Base-by-base conservation (phyloP, 2,797 vertebrate genomes). In the Sebastes nivosus region DNA sequence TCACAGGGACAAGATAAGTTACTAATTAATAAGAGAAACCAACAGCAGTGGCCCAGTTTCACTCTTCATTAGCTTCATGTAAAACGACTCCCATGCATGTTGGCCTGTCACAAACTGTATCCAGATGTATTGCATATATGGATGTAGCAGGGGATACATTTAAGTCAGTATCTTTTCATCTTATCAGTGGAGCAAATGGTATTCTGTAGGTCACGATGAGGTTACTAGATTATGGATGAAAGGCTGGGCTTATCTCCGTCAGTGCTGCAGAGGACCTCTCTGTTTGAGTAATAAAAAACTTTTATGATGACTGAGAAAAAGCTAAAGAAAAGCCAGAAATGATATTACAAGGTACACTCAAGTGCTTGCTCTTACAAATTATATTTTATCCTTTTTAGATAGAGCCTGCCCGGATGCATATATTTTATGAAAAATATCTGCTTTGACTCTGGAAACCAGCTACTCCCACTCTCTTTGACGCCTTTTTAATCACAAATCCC, bases 21-120 rank as follows among this genome's bases (percentile, higher is more conserved):
- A 88, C 94, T 96, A 95, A 98, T 97, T 97, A 97, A 96, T 94
- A 89, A 93, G 94, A 94, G 92, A 87, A 86, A 86, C 87, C 80
- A 27, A 77, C 80, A 59, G 75, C 55, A 36, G 57, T 32, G 75
- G 81, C 79, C 80, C 58, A 74, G 70, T 74, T 77, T 80, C 54
- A 32, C 59, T 46, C 77, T 77, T 73, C 42, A 46, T 58, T 74
- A 73, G 60, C 77, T 59, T 30, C 36, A 13, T 57, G 75, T 83
- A 71, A 55, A 67, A 68, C 36, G 22, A 72, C 38, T 79, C 59
- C 22, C 6, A 7, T 63, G 34, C 60, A 67, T 55, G 55, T 32
- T 10, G 27, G 42, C 34, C 74, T 75, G 67, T 84, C 72, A 58
- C 69, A 87, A 75, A 78, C 59, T 67, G 54, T 60, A 50, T 71